phyloP scores from a whole-genome alignment of 2,888 invertebrate genomes.

The Nasonovia ribisnigri region DNA sequence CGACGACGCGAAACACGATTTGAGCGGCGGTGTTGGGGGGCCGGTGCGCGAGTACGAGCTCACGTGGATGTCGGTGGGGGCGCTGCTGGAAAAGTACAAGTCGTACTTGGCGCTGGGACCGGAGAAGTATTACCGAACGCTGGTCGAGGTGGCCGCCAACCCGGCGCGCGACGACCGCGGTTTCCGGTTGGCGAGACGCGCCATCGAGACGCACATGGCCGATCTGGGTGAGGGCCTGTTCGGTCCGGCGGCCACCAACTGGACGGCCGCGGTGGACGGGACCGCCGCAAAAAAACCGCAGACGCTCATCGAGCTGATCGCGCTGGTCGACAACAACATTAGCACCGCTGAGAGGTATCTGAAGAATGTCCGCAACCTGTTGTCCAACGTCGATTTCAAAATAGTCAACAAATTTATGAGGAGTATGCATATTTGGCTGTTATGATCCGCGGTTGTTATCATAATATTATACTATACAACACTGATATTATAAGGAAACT shows the following conservation, averaged over 20 bases:
- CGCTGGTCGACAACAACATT: conserved; percentile 52
- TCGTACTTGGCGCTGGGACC: conserved; percentile 22
- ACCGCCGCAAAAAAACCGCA: not conserved
- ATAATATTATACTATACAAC: not conserved
- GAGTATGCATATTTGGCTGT: conserved; percentile 43
- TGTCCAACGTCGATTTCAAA: conserved; percentile 14
- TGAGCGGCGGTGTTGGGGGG: not conserved
- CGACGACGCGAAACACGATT: fast-evolving
- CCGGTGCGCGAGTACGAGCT: conserved; percentile 47
- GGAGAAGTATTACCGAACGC: not conserved
- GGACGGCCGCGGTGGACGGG: not conserved
- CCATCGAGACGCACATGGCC: not conserved
- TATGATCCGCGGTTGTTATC: not conserved
- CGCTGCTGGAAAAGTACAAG: conserved; percentile 35
- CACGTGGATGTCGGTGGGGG: conserved; percentile 50
- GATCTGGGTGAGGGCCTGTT: conserved; percentile 5
- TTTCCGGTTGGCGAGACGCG: not conserved
- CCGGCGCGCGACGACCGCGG: not conserved
- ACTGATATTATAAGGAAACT: too few relatives aligned
- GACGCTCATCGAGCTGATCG: conserved; percentile 36
- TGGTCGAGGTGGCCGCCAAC: conserved; percentile 5
- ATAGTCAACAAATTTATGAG: conserved; percentile 41
- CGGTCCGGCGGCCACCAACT: not conserved
- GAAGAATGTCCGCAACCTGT: not conserved
- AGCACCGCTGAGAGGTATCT: conserved; percentile 47